A percentile compares a stretch with the other conserved stretches of the same genome.
phyloP scores from a whole-genome alignment of 2,888 invertebrate genomes.

The Rhabditoides inermis region DNA sequence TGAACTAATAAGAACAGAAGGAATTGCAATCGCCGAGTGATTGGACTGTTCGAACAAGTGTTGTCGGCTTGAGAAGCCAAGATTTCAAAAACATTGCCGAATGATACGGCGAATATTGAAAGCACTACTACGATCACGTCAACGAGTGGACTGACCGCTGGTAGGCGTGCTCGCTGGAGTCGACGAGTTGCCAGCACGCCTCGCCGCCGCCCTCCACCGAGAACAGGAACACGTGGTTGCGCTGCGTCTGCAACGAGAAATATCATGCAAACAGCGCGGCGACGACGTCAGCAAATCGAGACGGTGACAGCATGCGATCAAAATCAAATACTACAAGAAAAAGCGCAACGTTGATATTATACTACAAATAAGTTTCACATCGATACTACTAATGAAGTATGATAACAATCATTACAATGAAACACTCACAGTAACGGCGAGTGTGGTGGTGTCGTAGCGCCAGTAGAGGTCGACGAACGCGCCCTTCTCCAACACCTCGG shows the following conservation, averaged over 20 bases:
- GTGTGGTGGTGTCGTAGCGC: conserved; percentile 39
- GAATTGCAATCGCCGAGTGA: no score
- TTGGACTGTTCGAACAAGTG: background rate
- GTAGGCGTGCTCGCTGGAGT: conserved; percentile 24
- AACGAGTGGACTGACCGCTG: no score
- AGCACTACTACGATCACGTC: no score
- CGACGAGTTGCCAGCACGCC: conserved; percentile 37
- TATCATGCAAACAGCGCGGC: background rate
- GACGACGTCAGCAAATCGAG: background rate
- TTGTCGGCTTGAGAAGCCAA: background rate
- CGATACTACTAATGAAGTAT: conserved; percentile 1
- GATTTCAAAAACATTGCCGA: conserved; percentile 20
- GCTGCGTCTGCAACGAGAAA: conserved; percentile 34
- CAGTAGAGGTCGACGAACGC: conserved; percentile 33
- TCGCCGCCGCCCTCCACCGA: conserved; percentile 26
- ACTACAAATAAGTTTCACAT: background rate
- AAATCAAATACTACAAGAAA: background rate
- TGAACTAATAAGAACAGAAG: conserved; percentile 43
- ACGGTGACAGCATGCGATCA: background rate
- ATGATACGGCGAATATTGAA: conserved; percentile 23
- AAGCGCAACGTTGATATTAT: background rate
- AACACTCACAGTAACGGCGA: conserved; percentile 40
- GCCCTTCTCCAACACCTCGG: conserved; percentile 37
- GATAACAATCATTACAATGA: conserved; percentile 3
- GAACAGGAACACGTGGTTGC: conserved; percentile 40